Evolutionary conservation across 2,113 vertebrate genomes (phyloP), one percentile per base, ranked within the genome.

Genomic region (Sander lucioperca): DNA sequence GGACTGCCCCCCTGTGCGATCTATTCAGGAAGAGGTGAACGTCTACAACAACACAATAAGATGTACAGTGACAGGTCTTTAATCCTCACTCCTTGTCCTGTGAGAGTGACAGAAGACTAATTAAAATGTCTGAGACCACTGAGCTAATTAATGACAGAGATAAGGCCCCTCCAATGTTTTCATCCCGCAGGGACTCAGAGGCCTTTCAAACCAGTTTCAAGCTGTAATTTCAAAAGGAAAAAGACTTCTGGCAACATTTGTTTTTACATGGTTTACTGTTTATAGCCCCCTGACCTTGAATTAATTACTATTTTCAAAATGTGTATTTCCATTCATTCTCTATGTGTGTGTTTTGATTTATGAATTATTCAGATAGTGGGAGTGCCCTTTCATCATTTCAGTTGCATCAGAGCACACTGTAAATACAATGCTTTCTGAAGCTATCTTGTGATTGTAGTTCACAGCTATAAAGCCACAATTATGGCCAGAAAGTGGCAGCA

Each of bases 141-240:
- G 58, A 75, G 78, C 73, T 86, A 90, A 91, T 93, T 89, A 91
- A 89, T 80, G 79, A 70, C 69, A 59, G 80, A 74, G 85, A 79
- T 84, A 82, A 75, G 48, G 58, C 54, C 25, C 59, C 64, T 85
- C 63, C 39, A 65, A 54, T 43, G 63, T 80, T 71, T 74, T 11
- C 18, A 71, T 56, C 33, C 84, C 25, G 1, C 6, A 5, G 53
- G 80, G 72, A 78, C 43, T 36, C 30, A 54, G 62, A 86, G 70
- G 61, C 75, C 59, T 84, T 63, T 81, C 23, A 86, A 51, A 88
- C 75, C 74, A 2, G 19, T 82, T 86, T 53, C 50, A 64, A 62
- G 36, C 64, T 69, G 15, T 56, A 21, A 72, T 84, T 80, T 84
- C 48, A 82, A 68, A 63, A 69, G n/a, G 9, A 56, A 79, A 79